A percentile compares a stretch with the other conserved stretches of the same genome.
Conservation (phyloP, 2,113 vertebrate species). For the Polypterus bichir region DNA sequence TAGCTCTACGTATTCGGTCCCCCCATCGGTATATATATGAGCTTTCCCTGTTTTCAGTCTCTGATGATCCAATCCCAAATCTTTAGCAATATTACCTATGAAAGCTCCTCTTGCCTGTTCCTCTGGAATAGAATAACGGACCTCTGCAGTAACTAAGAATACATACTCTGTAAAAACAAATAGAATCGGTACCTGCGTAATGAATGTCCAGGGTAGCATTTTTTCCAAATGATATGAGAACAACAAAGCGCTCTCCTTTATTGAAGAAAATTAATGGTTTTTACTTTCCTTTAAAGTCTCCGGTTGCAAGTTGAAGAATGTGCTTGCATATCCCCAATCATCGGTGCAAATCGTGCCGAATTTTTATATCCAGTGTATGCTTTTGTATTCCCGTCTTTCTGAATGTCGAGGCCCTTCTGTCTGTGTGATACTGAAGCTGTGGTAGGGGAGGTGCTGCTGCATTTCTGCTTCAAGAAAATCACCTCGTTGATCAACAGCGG, state of each 20-base stretch:
- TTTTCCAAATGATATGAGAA: too few relatives aligned
- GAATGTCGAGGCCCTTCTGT: too few relatives aligned
- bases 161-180: constrained; percentile 30
- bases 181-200: constrained; percentile 22
- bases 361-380: too few relatives aligned
- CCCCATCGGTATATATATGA: constrained; percentile 43
- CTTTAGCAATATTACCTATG: constrained; percentile 40
- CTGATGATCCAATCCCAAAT: constrained; percentile 42
- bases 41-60: constrained; percentile 33
- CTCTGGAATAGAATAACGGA: constrained; percentile 51
- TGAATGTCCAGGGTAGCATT: constrained; percentile 6
- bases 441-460: constrained; percentile 16
- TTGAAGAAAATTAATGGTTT: too few relatives aligned
- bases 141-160: constrained; percentile 29
- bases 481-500: constrained; percentile 39
- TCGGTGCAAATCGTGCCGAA: too few relatives aligned
- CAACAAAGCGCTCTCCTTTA: too few relatives aligned
- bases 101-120: constrained; percentile 49
- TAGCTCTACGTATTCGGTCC: constrained; percentile 41
- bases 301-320: too few relatives aligned
- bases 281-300: too few relatives aligned
- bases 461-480: not conserved
- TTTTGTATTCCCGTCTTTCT: too few relatives aligned
- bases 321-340: too few relatives aligned
- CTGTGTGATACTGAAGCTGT: too few relatives aligned